A percentile compares a stretch with the other conserved stretches of the same genome.
Conservation (phyloP, 2,888 invertebrate species). For the Aphidoletes aphidimyza region DNA sequence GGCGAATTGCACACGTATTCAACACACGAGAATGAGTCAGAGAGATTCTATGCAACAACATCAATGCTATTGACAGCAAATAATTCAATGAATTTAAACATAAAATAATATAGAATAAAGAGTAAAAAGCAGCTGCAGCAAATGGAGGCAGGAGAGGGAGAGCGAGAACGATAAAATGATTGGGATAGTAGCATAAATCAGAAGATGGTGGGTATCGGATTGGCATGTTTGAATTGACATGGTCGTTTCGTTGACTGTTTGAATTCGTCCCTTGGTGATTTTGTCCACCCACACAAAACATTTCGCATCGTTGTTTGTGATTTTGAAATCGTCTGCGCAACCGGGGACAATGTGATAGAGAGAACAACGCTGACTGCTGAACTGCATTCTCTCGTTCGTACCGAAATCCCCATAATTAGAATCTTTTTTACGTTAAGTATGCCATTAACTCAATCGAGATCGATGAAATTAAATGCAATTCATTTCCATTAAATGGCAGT, state of each 20-base stretch:
- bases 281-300: not conserved
- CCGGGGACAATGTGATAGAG: too few relatives aligned
- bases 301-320: not conserved
- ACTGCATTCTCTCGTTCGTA: too few relatives aligned
- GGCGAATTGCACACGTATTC: conserved; percentile 3
- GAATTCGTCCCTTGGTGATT: conserved; percentile 8
- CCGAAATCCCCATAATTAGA: not conserved
- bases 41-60: not conserved
- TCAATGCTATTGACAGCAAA: conserved; percentile 43
- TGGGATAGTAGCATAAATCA: conserved; percentile 7
- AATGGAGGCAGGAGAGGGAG: not conserved
- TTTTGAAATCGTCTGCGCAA: too few relatives aligned
- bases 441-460: not conserved
- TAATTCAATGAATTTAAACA: conserved; percentile 48
- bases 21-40: not conserved
- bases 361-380: too few relatives aligned
- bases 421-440: not conserved
- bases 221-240: conserved; percentile 38
- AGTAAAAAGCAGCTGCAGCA: not conserved
- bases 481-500: conserved; percentile 20
- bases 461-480: conserved; percentile 38
- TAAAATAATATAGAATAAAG: conserved; percentile 24
- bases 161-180: not conserved
- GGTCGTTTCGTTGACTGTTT: conserved; percentile 30
- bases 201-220: not conserved